These are phyloP conservation scores for Diuraphis noxia DNA, from an alignment of 1,140 invertebrate species.

Conservation along the genomic window DNA sequence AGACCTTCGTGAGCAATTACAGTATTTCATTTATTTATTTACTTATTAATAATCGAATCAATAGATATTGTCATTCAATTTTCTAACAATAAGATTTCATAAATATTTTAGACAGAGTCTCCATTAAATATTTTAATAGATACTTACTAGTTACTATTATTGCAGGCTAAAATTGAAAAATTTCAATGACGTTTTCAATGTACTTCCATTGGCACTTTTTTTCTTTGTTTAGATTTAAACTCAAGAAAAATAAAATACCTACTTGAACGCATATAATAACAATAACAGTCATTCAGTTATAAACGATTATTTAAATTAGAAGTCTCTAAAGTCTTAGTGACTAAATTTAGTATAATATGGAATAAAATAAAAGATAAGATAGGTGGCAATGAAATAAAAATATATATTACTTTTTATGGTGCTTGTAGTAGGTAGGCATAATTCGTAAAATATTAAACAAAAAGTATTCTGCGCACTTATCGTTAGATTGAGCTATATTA, in stretches of 20 bases:
- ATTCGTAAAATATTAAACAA: not conserved
- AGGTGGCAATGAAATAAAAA: not conserved
- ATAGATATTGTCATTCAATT: not conserved
- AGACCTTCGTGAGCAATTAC: too few relatives aligned
- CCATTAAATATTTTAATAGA: not conserved
- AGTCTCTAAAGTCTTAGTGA: not conserved
- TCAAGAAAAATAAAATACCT: not conserved
- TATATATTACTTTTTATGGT: not conserved
- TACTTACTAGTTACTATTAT: not conserved
- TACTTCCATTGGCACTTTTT: not conserved
- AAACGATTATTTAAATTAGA: not conserved
- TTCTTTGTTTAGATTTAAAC: not conserved
- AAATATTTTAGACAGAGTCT: not conserved
- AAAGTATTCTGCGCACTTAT: not conserved
- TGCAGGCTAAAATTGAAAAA: not conserved
- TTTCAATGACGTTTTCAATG: too few relatives aligned
- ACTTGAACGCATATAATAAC: not conserved
- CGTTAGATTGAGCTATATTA: not conserved
- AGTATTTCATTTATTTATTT: too few relatives aligned
- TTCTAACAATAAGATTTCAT: not conserved
- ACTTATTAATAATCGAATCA: not conserved
- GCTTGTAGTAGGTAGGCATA: not conserved
- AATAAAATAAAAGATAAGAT: constrained; percentile 12
- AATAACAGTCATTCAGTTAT: not conserved
- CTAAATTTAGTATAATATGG: not conserved